Conservation (phyloP, 2,113 vertebrate genomes). For the Corythornis vintsioides region DNA sequence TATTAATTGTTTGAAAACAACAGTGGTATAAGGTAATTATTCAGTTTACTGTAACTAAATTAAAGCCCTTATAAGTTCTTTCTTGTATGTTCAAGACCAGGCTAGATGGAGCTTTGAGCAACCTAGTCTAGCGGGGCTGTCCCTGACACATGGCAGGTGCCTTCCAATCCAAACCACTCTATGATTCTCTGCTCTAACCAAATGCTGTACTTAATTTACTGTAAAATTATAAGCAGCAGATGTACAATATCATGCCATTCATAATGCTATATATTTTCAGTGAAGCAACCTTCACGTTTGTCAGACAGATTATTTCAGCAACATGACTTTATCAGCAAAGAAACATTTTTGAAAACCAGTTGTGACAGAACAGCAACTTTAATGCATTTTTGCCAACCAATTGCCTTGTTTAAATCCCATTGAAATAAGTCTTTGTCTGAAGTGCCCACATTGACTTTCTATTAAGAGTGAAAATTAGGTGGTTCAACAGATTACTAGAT, state of each 20-base stretch:
- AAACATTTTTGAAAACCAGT: neutral
- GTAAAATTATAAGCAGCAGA: neutral
- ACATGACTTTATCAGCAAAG: neutral
- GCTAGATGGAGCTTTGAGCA: too few species aligned
- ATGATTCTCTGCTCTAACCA: neutral
- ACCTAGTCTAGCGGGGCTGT: too few species aligned
- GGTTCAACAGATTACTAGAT: neutral
- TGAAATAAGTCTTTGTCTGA: neutral
- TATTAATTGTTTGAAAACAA: neutral
- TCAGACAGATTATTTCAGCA: neutral
- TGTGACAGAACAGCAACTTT: neutral
- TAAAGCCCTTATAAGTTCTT: neutral
- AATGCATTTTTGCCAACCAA: neutral
- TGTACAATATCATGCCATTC: neutral
- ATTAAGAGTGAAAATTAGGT: neutral
- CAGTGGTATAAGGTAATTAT: neutral
- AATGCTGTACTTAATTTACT: neutral
- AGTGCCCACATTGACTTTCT: neutral
- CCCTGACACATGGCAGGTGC: too few species aligned
- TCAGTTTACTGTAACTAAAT: neutral
- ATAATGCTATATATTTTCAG: neutral
- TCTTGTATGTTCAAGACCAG: neutral
- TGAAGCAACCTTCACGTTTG: neutral
- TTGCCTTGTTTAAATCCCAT: neutral
- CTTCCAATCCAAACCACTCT: too few species aligned